These are phyloP conservation scores for Heterodera filipjevi DNA, from an alignment of 2,888 invertebrate genomes.

Conservation along the genomic window DNA sequence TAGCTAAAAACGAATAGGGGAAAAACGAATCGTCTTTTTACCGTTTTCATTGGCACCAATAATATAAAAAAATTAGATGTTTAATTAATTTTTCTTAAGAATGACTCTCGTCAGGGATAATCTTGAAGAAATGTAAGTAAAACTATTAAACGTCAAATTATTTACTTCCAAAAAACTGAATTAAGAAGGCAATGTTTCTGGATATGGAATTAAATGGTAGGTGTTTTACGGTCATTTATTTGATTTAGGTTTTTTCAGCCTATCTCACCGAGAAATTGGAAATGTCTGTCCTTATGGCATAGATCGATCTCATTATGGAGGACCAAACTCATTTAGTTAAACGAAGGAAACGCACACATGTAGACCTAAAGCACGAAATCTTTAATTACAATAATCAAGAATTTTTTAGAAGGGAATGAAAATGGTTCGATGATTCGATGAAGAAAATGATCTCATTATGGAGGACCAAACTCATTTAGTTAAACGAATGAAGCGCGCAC, in stretches of 20 bases:
- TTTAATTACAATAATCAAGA: not conserved
- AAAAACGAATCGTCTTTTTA: no score
- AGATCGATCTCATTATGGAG: not conserved
- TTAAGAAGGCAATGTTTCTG: conserved; percentile 10
- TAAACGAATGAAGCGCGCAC: not conserved
- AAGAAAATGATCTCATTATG: not conserved
- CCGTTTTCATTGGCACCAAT: no score
- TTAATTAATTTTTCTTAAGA: no score
- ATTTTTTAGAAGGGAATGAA: not conserved
- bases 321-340: not conserved
- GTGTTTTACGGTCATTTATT: not conserved
- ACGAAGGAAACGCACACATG: not conserved
- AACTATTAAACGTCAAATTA: no score
- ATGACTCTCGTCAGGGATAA: no score
- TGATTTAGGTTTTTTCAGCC: not conserved
- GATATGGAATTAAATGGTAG: not conserved
- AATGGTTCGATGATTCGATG: not conserved
- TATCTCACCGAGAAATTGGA: not conserved
- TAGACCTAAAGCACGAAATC: not conserved
- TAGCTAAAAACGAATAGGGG: no score
- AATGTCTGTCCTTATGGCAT: not conserved
- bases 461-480: not conserved
- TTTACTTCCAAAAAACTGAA: not conserved
- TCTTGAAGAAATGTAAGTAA: no score
- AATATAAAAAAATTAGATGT: no score